Base-by-base conservation (phyloP, 2,888 invertebrate species). In the Drosophila falleni region DNA sequence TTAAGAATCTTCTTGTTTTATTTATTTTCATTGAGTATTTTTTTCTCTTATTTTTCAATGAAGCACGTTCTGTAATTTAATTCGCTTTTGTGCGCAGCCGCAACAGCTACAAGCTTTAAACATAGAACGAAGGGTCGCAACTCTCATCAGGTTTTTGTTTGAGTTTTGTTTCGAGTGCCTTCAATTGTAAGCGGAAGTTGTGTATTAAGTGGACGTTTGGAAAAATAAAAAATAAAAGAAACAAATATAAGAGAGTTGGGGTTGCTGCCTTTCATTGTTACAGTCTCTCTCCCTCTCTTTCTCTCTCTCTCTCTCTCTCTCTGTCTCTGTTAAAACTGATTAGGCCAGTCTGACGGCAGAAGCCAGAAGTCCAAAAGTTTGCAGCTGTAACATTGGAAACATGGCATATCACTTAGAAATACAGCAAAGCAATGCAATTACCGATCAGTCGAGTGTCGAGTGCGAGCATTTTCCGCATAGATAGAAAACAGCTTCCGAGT, bases 61-160 rank as follows among this genome's bases (percentile, higher is more conserved):
- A 62, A 65, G 87, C 84, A 84, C 84, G 84, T 89, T 89, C 87
- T 87, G 84, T 84, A 89, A 84, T 89, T 89, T 80, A 84, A 89
- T 83, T 84, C 84, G 81, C 63, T 56, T 83, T 85, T 84, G 70
- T 85, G 80, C 86, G 88, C 88, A 87, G 82, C 67, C 88, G 82
- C 82, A 82, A 26, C 81, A 39, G 50, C 80, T 50, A 31, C 59
- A 29, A 67, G 31, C 35, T 35, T n/a, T 13, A 19, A 35, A n/a
- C 50, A 50, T 50, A 56, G 44, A 35, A 44, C 44, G 55, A 76
- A 73, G 74, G 79, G 79, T 68, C 71, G 74, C 64, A 65, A 71
- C 67, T 51, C 80, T 71, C 74, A 58, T 79, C 79, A 76, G 80
- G 80, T 78, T 88, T 74, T 63, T 62, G 44, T 56, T 60, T 65